Conservation (phyloP, 1,140 invertebrate genomes). For the Coenobita brevimanus region DNA sequence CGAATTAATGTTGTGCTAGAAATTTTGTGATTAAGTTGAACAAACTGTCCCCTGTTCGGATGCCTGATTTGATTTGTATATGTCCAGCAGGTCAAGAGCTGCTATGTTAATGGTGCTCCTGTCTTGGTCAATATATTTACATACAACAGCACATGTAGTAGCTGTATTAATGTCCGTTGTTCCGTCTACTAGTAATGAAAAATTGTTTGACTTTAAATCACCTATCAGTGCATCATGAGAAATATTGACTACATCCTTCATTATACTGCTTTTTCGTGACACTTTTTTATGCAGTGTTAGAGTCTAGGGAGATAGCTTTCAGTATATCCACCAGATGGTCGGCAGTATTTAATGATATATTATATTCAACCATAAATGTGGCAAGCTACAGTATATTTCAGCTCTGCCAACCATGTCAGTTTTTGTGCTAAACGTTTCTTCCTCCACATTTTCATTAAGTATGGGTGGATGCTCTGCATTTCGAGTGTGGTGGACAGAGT, state of each 20-base stretch:
- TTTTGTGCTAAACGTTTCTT: neutral
- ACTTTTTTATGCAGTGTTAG: neutral
- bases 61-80: neutral
- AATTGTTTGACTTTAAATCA: neutral
- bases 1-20: conserved; percentile 5
- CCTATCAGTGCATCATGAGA: neutral
- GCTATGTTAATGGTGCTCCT: neutral
- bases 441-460: neutral
- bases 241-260: neutral
- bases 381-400: neutral
- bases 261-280: neutral
- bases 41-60: neutral
- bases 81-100: neutral
- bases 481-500: neutral
- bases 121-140: neutral
- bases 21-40: neutral
- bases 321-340: conserved; percentile 6
- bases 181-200: conserved; percentile 21
- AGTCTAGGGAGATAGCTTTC: neutral
- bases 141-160: neutral
- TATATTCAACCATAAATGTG: conserved; percentile 8
- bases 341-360: conserved; percentile 12
- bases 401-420: neutral
- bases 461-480: neutral
- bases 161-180: conserved; percentile 14